Base-by-base conservation (phyloP, 2,113 vertebrate genomes). In the Entomyzon cyanotis region DNA sequence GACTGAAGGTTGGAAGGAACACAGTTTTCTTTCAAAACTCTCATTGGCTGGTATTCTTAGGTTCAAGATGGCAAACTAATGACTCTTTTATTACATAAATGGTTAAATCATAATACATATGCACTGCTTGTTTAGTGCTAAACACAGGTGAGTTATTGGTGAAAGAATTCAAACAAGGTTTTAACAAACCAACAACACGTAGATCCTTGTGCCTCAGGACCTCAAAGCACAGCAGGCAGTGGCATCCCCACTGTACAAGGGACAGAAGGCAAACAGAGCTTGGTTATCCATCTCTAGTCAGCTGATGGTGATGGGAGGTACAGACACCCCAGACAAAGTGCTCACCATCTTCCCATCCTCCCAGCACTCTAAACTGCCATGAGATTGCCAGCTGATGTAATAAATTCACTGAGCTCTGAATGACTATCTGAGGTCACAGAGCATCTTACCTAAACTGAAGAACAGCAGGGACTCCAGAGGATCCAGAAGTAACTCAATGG, bases 111-210 rank as follows among this genome's bases (percentile, higher is more conserved):
- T n/a, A 68, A 79, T 7, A 47, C 5, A 63, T 2, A 17, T 3
- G 2, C 28, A 39, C 12, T 53, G 15, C 30, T 80, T 73, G 15
- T 25, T 68, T 30, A 73, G n/a, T 49, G 25, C 46, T 60, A 59
- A 85, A 64, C n/a, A 46, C 55, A 64, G 52, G 8, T 1, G 1
- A 12, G 28, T 23, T 23, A 41, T 3, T 56, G 41, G 22, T 35
- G 31, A 78, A 71, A 78, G 44, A 89, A 58, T 14, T 86, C 1
- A 6, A 68, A 60, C 30, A 39, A n/a, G 35, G 22, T 68, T 75
- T 52, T 73, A 46, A 60, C 19, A 77, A 73, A 56, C 8, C 2
- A 1, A 50, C 24, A 30, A 25, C 0, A 8, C 1, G 0, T 3
- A 69, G 27, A 69, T 33, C 30, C 28, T 73, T 67, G 35, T 52